These are phyloP conservation scores for Craseonycteris thonglongyai DNA, from an alignment of 2,113 vertebrate genomes.

Conservation along the genomic window DNA sequence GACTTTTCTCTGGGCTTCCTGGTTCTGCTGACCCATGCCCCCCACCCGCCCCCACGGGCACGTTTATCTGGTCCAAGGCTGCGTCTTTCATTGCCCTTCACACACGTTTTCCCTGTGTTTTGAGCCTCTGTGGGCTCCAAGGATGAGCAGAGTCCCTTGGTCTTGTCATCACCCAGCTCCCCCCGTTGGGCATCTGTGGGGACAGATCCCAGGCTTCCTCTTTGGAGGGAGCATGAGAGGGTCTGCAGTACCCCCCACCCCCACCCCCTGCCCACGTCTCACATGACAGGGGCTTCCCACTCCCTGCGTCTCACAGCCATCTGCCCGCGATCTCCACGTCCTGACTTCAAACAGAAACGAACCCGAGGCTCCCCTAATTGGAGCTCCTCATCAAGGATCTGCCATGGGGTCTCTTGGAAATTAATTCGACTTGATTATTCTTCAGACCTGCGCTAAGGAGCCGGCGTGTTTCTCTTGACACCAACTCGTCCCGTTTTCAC, in stretches of 20 bases:
- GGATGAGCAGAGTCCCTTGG: not conserved
- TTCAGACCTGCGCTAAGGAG: not conserved
- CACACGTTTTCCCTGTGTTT: not conserved
- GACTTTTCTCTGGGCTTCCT: not conserved
- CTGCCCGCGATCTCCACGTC: not conserved
- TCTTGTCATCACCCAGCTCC: rapidly evolving
- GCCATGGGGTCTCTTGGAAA: not conserved
- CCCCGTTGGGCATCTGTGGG: not conserved
- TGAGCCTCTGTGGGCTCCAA: not conserved
- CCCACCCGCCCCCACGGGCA: not conserved
- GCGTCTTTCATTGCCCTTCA: not conserved
- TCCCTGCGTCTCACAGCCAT: not conserved
- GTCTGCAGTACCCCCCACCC: rapidly evolving
- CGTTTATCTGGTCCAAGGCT: not conserved
- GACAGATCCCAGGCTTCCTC: not conserved
- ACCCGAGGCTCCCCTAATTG: conserved; percentile 30
- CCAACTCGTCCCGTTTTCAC: not conserved
- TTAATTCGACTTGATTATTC: conserved; percentile 6
- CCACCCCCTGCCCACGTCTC: rapidly evolving
- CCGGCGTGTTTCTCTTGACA: not conserved
- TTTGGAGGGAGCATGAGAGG: not conserved
- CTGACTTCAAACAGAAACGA: conserved; percentile 33
- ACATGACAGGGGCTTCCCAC: rapidly evolving
- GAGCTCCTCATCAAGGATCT: conserved; percentile 32
- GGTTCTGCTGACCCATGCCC: not conserved